Conservation (phyloP, 2,113 vertebrate species). For the Lepisosteus osseus region DNA sequence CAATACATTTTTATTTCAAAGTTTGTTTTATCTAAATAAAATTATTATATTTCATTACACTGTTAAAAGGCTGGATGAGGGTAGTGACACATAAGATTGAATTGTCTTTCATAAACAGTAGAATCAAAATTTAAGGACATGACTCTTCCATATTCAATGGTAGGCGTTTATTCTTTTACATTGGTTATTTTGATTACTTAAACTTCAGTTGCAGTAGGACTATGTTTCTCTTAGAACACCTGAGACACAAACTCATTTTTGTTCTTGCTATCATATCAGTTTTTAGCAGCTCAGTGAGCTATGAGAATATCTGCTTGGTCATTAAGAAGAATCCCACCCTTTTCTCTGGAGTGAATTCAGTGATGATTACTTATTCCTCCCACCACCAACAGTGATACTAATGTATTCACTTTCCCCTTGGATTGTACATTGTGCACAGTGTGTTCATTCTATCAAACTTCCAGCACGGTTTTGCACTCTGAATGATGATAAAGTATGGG, state of each 20-base stretch:
- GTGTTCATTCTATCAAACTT: slow-evolving; percentile 16
- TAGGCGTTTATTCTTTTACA: too few species aligned
- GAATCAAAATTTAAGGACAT: too few species aligned
- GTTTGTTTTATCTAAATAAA: too few species aligned
- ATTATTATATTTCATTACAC: too few species aligned
- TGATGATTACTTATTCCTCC: slow-evolving; percentile 25
- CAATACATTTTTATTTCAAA: too few species aligned
- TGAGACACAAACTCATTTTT: background rate
- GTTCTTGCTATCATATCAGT: slow-evolving; percentile 15
- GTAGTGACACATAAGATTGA: too few species aligned
- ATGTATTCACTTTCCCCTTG: slow-evolving; percentile 23
- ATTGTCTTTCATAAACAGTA: too few species aligned
- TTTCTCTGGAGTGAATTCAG: slow-evolving; percentile 15
- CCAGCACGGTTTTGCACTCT: slow-evolving; percentile 28
- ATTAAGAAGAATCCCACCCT: slow-evolving; percentile 21
- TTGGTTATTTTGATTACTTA: too few species aligned
- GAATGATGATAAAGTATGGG: slow-evolving; percentile 48
- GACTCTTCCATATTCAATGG: too few species aligned
- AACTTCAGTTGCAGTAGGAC: background rate
- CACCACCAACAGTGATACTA: slow-evolving; percentile 28
- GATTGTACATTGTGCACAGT: slow-evolving; percentile 6
- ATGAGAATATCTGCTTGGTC: slow-evolving; percentile 9
- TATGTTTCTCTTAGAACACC: background rate
- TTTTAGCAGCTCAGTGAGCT: slow-evolving; percentile 18
- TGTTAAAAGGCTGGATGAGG: too few species aligned